Evolutionary conservation across 2,888 invertebrate genomes (phyloP).

Genomic region (Limnephilus marmoratus): DNA sequence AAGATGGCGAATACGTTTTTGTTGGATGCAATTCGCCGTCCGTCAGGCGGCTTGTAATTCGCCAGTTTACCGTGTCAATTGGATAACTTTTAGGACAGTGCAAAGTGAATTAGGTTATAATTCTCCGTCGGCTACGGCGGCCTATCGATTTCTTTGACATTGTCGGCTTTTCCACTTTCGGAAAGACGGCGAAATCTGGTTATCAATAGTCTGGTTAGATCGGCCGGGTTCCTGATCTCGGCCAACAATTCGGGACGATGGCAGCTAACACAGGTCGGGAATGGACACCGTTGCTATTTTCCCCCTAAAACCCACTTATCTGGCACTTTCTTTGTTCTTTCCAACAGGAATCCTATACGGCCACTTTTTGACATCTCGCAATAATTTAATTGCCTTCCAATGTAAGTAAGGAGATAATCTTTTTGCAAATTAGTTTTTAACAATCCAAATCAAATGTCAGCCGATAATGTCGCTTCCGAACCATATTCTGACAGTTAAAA

Average conservation of each 20-base stretch:
- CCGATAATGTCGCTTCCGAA: not conserved
- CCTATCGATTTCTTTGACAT: conserved; percentile 56
- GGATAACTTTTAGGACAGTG: conserved; percentile 40
- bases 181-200: conserved; percentile 51
- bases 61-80: conserved; percentile 43
- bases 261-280: conserved; percentile 45
- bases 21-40: conserved; percentile 67
- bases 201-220: conserved; percentile 42
- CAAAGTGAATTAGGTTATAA: conserved; percentile 41
- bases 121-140: conserved; percentile 2
- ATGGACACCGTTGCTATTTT: conserved; percentile 26
- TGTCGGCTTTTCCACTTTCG: conserved; percentile 56
- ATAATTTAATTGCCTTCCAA: conserved; percentile 17
- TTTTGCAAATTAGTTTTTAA: not conserved
- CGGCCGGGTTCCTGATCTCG: conserved; percentile 52
- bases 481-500: not conserved
- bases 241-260: conserved; percentile 21
- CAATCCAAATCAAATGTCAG: not conserved
- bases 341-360: conserved; percentile 13
- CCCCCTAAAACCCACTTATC: conserved; percentile 10
- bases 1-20: conserved; percentile 76
- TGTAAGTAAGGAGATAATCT: not conserved
- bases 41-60: conserved; percentile 63
- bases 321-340: conserved; percentile 61
- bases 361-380: conserved; percentile 41